These are phyloP conservation scores for Rhagonycha lutea DNA, from an alignment of 2,888 invertebrate species.

Conservation along the genomic window DNA sequence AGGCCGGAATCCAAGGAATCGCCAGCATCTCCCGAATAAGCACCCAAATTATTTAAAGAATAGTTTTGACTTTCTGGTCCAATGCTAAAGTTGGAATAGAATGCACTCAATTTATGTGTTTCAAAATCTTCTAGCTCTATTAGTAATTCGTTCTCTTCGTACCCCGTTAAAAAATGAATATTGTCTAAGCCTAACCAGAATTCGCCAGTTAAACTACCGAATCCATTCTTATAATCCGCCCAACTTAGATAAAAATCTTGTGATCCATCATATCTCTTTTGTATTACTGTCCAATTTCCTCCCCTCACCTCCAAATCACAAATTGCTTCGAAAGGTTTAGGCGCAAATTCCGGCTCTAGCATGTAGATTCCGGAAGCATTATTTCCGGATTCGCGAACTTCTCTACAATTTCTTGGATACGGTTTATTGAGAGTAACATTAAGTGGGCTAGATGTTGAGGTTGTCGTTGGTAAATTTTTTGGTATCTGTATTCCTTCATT, in stretches of 20 bases:
- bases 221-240: too few species aligned
- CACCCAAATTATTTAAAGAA: slow-evolving; percentile 67
- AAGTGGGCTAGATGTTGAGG: background rate
- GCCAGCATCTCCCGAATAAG: slow-evolving; percentile 62
- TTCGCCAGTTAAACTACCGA: too few species aligned
- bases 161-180: too few species aligned
- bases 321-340: slow-evolving; percentile 66
- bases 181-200: too few species aligned
- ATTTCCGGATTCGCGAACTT: slow-evolving; percentile 60
- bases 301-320: slow-evolving; percentile 66
- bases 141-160: too few species aligned
- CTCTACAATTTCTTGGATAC: slow-evolving; percentile 61
- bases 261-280: too few species aligned
- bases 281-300: too few species aligned
- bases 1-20: slow-evolving; percentile 73
- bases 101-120: slow-evolving; percentile 61
- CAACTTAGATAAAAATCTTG: too few species aligned
- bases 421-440: background rate
- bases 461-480: slow-evolving; percentile 30
- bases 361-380: slow-evolving; percentile 64
- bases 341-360: slow-evolving; percentile 61
- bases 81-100: slow-evolving; percentile 68
- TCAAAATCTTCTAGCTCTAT: too few species aligned
- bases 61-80: slow-evolving; percentile 69
- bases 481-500: slow-evolving; percentile 40